Base-by-base conservation (phyloP, 30 jellyfish, hydroid and myxozoan species). In the Phacellophora camtschatica region DNA sequence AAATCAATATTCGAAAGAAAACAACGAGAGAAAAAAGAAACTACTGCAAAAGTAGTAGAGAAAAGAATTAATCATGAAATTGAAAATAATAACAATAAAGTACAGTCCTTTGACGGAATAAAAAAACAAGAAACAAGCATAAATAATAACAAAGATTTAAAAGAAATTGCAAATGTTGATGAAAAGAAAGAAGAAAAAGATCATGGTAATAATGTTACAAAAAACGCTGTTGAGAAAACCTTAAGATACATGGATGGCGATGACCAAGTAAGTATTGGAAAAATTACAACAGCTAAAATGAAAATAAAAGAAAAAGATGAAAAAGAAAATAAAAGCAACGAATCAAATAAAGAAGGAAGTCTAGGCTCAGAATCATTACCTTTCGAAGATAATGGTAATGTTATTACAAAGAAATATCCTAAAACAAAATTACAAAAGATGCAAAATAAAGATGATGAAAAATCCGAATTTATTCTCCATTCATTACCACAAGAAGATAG, bases 401-500 rank as follows among this genome's bases (percentile, higher is more conserved):
- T 45, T 19, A 69, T 32, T 20, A 23, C 83, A 3, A 16, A 48
- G 29, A 50, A 18, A 20, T 37, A 23, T 28, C 74, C 45, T 2
- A 13, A 27, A 56, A 42, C n/a, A 1, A 64, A 41, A 20, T 43
- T 63, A 74, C 77, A 80, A 53, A 48, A 50, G 22, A 64, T 45
- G 77, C 69, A 66, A 37, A 80, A 24, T 11, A 71, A 28, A 7
- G 71, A 63, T 13, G 74, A 23, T 13, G 55, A 62, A 31, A 71
- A 65, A 19, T 12, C 68, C 5, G 71, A 31, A 18, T 16, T n/a
- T 24, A n/a, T 43, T 0, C 35, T 80, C 55, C 65, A 19, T 12
- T 20, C 82, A 9, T 37, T 80, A n/a, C 91, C 91, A 27, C 29
- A 53, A 45, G 80, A 83, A 13, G 74, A 80, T 46, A 80, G 66